Percentiles rank a stretch among this genome's conserved stretches.
These are phyloP conservation scores for Nebria ingens DNA, from an alignment of 1,140 invertebrate species.

Conservation along the genomic window DNA sequence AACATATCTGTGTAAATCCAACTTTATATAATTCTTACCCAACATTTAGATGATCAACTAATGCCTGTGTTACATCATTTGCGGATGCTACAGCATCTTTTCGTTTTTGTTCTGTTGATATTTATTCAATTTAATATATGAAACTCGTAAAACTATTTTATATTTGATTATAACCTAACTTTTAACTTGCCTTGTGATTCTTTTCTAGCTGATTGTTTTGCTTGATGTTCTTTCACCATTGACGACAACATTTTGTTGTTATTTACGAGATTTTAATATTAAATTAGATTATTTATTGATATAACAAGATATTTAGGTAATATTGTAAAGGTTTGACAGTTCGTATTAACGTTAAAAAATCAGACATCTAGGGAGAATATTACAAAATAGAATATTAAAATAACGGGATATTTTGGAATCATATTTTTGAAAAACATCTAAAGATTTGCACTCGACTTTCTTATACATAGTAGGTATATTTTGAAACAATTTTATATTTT, in stretches of 20 bases:
- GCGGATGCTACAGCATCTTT: slow-evolving; percentile 89
- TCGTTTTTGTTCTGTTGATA: slow-evolving; percentile 69
- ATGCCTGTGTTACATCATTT: slow-evolving; percentile 81
- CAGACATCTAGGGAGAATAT: too few species aligned
- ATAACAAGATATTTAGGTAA: too few species aligned
- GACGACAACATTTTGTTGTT: slow-evolving; percentile 70
- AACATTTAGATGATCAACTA: slow-evolving; percentile 95
- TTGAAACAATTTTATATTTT: too few species aligned
- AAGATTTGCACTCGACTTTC: too few species aligned
- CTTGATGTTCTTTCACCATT: slow-evolving; percentile 80
- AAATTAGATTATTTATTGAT: too few species aligned
- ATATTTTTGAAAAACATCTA: too few species aligned
- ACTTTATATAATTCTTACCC: slow-evolving; percentile 53
- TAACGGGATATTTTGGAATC: too few species aligned
- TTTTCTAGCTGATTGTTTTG: slow-evolving; percentile 61
- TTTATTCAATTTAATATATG: slow-evolving; percentile 16
- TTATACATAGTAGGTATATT: too few species aligned
- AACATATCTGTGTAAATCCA: neutral
- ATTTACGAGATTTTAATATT: too few species aligned
- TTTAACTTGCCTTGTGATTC: slow-evolving; percentile 64
- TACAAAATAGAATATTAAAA: too few species aligned
- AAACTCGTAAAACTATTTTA: slow-evolving; percentile 16
- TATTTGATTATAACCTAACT: slow-evolving; percentile 13
- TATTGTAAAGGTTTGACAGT: too few species aligned
- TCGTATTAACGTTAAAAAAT: too few species aligned